Evolutionary conservation across 92 coral and sea anemone genomes (phyloP), one percentile per base, ranked within the genome.

Genomic region (Montipora capitata): DNA sequence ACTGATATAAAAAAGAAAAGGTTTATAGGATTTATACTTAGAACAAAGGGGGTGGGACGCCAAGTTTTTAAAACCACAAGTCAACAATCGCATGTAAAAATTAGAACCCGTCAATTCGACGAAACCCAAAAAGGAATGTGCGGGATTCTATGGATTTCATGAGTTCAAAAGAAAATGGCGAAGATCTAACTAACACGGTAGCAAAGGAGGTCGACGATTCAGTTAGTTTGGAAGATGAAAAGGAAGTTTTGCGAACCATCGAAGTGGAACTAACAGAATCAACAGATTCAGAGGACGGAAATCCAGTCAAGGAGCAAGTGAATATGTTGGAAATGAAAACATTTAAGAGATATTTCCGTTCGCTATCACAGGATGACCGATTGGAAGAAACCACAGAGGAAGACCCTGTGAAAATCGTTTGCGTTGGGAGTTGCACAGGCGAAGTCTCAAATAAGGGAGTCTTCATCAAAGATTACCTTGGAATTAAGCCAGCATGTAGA

Each of bases 341-440:
- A 3, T 84, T 92, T 27, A 84, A 92, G 62, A 66, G 90, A 45
- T 77, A 88, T 61, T 73, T 79, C 48, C 45, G 78, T 16, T 45
- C 88, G 12, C 5, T 79, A 12, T 43, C 83, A 3, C 83, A 79
- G 64, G 56, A 48, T 7, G 85, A 80, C 40, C 14, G 52, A 41
- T 27, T 83, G 79, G 87, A 83, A 18, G 87, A 83, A 42, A 42
- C 42, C 44, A 74, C 64, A 10, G 73, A 65, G n/a, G 13, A 16
- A 10, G 49, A 64, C 51, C 82, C 73, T 1, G 14, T 94, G 35
- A 94, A 92, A 72, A 76, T 94, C 48, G 63, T 88, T 38, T 94
- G 97, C 54, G 97, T 87, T 4, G 95, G 97, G 1, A 93, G 89
- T 42, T 91, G 65, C 72, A 87, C 93, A 39, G 84, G 92, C 4